A percentile compares a stretch with the other conserved stretches of the same genome.
Evolutionary conservation across 2,888 invertebrate genomes (phyloP).

Genomic region (Perizoma affinitatum): DNA sequence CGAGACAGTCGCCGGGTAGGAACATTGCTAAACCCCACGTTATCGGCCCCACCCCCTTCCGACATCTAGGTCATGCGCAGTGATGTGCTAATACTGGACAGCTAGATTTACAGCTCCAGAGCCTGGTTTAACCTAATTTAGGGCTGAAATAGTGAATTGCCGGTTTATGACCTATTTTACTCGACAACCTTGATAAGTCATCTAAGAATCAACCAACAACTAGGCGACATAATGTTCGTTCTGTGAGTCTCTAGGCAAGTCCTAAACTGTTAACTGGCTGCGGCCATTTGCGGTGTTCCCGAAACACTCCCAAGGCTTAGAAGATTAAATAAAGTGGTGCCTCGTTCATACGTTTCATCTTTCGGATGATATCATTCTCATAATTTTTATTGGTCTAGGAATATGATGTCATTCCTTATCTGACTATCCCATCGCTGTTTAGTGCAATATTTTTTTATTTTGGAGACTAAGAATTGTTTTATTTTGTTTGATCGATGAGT

Average conservation of each 20-base stretch:
- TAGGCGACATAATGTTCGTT: too few species aligned
- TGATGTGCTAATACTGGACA: conserved; percentile 51
- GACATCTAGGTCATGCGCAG: conserved; percentile 66
- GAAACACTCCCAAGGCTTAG: conserved; percentile 35
- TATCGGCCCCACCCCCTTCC: conserved; percentile 56
- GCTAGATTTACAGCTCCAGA: conserved; percentile 44
- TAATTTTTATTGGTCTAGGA: conserved; percentile 49
- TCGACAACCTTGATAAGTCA: not conserved
- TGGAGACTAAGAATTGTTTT: conserved; percentile 6
- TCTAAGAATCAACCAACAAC: too few species aligned
- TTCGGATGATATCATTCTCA: conserved; percentile 54
- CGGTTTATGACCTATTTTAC: conserved; percentile 22
- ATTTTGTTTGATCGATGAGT: not conserved
- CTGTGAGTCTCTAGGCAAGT: not conserved
- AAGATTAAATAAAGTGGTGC: conserved; percentile 42
- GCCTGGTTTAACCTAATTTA: conserved; percentile 38
- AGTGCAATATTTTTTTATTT: conserved; percentile 23
- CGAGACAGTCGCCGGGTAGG: conserved; percentile 54
- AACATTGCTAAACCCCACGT: conserved; percentile 46
- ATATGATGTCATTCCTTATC: conserved; percentile 56
- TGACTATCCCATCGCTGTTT: conserved; percentile 34
- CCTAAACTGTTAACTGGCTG: conserved; percentile 22
- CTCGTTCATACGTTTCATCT: conserved; percentile 42
- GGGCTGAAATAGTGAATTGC: conserved; percentile 11
- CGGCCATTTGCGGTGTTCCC: conserved; percentile 32